Base-by-base conservation (phyloP, 2,888 invertebrate genomes). In the Athetis lepigone region DNA sequence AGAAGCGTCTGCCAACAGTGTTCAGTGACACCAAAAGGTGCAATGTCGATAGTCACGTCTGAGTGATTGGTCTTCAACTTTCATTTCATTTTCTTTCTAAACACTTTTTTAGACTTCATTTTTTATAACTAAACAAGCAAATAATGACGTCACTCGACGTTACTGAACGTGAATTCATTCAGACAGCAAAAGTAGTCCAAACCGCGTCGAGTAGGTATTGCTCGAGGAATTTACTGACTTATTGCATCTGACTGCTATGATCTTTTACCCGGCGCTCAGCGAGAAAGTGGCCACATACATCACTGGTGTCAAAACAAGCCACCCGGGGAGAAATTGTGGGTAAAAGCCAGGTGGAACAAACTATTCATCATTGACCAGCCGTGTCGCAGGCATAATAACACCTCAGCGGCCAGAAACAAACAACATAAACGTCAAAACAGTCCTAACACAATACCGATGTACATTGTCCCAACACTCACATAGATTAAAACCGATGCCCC, bases 401-500 rank as follows among this genome's bases (percentile, higher is more conserved):
- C 57, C 47, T 64, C 43, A n/a, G 73, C 49, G 52, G 49, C 43
- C 45, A 46, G 58, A 60, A 77, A 77, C 75, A 78, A 72, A 83
- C 58, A 61, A 61, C 43, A 62, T 68, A 57, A 71, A 73, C 52
- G 57, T 76, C 72, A 50, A 49, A 49, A 58, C 45, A 52, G 65
- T 37, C 46, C 25, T 72, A 61, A 55, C 47, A 68, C 71, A 67
- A 80, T 75, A 75, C 68, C 49, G 56, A 58, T 61, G 56, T 58
- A 61, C 45, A 77, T 75, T 71, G 77, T 70, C 68, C 56, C 55
- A 66, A 72, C 47, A 66, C 58, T 59, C 60, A 70, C 80, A 77
- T 80, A 80, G 57, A 82, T 78, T 81, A 79, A 68, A 80, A 68
- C 70, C 62, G n/a, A 42, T 45, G 62, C 69, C 46, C 57, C 68